Conservation (phyloP, 1,140 invertebrate species). For the Nasonia vitripennis region DNA sequence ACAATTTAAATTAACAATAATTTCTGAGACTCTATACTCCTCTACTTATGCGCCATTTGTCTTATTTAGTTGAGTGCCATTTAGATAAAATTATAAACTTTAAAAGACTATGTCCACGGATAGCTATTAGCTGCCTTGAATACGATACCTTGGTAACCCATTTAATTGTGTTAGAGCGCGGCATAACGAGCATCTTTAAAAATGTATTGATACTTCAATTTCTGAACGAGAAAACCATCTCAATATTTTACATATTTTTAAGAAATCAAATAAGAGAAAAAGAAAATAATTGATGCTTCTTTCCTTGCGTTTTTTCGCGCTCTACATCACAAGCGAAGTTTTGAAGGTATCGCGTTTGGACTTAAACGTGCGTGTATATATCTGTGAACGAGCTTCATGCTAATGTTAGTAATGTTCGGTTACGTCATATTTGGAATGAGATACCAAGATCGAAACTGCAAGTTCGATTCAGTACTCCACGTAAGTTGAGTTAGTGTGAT, state of each 20-base stretch:
- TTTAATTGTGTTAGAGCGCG: background rate
- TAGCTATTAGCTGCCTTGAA: background rate
- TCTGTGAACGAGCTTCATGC: background rate
- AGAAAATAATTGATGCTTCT: background rate
- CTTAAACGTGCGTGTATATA: background rate
- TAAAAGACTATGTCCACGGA: background rate
- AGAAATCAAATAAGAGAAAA: no score
- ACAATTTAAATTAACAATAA: constrained; percentile 51
- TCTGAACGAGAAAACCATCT: background rate
- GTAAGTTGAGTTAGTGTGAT: constrained; percentile 33
- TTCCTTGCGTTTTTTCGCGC: background rate
- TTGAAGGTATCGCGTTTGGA: background rate
- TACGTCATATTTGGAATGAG: constrained; percentile 16
- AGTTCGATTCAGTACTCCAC: background rate
- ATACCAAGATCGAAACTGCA: background rate
- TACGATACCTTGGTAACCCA: background rate
- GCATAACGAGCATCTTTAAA: background rate
- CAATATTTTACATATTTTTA: background rate
- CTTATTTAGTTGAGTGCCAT: constrained; percentile 50
- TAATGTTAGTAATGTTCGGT: background rate
- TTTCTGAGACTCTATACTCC: constrained; percentile 43
- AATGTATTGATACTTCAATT: background rate
- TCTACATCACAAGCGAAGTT: background rate
- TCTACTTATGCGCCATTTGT: constrained; percentile 55
- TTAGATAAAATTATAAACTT: constrained; percentile 23